Evolutionary conservation across 2,113 vertebrate genomes (phyloP).

Genomic region (Cercocebus atys): DNA sequence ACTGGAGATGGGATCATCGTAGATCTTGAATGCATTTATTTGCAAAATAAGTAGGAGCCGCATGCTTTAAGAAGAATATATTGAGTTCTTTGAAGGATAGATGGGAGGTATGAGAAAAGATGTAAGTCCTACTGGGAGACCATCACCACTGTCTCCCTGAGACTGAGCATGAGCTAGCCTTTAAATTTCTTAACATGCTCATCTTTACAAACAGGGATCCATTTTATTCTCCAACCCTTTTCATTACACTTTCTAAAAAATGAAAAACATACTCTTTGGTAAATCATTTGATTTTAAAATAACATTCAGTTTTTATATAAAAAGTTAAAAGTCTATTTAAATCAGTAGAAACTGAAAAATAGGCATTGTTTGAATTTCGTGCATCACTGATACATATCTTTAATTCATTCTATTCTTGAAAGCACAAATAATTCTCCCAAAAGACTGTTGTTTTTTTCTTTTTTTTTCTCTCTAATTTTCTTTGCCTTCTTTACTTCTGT

Average conservation of each 20-base stretch:
- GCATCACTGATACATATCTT: background rate
- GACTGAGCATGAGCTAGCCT: background rate
- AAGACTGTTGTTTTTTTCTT: background rate
- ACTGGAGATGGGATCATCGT: background rate
- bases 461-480: background rate
- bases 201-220: background rate
- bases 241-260: background rate
- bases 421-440: background rate
- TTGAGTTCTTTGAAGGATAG: too few species aligned
- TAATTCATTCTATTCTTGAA: background rate
- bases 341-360: background rate
- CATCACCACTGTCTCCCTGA: background rate
- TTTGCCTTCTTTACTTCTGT: background rate
- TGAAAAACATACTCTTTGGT: background rate
- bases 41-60: background rate
- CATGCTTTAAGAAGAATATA: background rate
- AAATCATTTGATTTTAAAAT: slow-evolving; percentile 28
- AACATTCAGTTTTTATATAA: background rate
- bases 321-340: background rate
- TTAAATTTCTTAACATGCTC: background rate
- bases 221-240: background rate
- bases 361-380: background rate
- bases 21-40: background rate
- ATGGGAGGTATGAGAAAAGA: background rate
- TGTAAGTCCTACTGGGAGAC: background rate